Conservation (phyloP, 2,113 vertebrate genomes). For the Hiodon tergisus region DNA sequence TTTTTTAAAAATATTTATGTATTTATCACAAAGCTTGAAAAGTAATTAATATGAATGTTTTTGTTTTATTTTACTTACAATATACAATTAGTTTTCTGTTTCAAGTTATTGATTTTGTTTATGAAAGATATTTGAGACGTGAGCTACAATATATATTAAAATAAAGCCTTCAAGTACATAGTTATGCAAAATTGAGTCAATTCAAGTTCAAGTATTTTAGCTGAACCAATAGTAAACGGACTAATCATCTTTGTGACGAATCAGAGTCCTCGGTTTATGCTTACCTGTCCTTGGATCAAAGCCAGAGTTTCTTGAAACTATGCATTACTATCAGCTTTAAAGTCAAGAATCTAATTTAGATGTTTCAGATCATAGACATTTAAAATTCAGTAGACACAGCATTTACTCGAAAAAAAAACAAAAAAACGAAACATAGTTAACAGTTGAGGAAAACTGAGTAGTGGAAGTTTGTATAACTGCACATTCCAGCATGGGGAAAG, state of each 20-base stretch:
- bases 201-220: slow-evolving; percentile 22
- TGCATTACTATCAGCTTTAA: neutral
- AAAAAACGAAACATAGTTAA: neutral
- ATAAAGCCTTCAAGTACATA: neutral
- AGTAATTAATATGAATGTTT: too few relatives aligned
- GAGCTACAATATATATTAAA: too few relatives aligned
- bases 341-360: neutral
- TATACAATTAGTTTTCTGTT: too few relatives aligned
- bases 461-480: neutral
- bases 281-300: slow-evolving; percentile 70
- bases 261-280: slow-evolving; percentile 51
- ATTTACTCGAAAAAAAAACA: neutral
- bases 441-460: neutral
- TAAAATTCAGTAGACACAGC: neutral
- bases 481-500: slow-evolving; percentile 33
- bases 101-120: too few relatives aligned
- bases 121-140: too few relatives aligned
- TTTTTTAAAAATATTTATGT: too few relatives aligned
- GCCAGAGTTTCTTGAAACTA: slow-evolving; percentile 40
- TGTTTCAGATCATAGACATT: neutral
- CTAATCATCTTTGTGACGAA: slow-evolving; percentile 69
- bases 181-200: neutral
- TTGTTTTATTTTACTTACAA: too few relatives aligned
- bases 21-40: too few relatives aligned
- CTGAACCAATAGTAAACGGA: slow-evolving; percentile 72